Conservation (phyloP, 1,140 invertebrate species). For the Cardiocondyla obscurior region DNA sequence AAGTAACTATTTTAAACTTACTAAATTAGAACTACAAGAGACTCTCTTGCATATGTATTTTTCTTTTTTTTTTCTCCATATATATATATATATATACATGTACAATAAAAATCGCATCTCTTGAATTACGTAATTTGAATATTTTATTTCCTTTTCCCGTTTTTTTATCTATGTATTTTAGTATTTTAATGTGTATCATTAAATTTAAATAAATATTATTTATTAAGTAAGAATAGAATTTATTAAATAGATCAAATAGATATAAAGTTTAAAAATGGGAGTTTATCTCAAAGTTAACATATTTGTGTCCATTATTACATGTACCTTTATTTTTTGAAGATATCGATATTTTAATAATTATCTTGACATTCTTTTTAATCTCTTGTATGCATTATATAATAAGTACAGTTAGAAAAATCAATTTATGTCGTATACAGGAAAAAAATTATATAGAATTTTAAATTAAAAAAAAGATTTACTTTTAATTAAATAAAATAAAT, state of each 20-base stretch:
- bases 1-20: slow-evolving; percentile 15
- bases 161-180: slow-evolving; percentile 19
- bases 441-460: neutral
- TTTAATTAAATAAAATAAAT: neutral
- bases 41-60: slow-evolving; percentile 52
- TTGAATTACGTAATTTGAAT: slow-evolving; percentile 59
- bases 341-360: neutral
- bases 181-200: slow-evolving; percentile 46
- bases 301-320: neutral
- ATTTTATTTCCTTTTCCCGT: slow-evolving; percentile 71
- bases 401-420: neutral
- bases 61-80: slow-evolving; percentile 18
- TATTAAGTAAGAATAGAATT: neutral
- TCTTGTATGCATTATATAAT: slow-evolving; percentile 15
- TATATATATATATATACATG: slow-evolving; percentile 37
- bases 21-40: slow-evolving; percentile 23
- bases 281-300: too few species aligned
- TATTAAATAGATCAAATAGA: slow-evolving; percentile 26
- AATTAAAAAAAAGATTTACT: neutral
- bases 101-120: slow-evolving; percentile 63
- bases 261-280: neutral
- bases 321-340: neutral
- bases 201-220: neutral
- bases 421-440: neutral
- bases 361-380: slow-evolving; percentile 7